These are phyloP conservation scores for Heliocidaris erythrogramma DNA, from an alignment of 35 echinoderm and acorn worm genomes.

Conservation along the genomic window DNA sequence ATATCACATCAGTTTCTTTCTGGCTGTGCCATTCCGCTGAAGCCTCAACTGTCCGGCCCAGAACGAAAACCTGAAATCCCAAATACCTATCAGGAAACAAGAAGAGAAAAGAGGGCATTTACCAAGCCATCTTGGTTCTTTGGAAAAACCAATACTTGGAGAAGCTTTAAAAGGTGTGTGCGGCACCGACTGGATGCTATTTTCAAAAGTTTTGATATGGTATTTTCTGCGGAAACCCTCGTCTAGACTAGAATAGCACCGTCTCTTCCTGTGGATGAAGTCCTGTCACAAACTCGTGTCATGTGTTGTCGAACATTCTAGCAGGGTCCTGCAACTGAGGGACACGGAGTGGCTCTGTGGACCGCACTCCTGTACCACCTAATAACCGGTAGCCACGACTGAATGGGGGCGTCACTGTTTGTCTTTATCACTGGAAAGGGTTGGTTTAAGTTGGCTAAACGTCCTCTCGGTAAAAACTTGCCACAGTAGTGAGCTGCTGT, in stretches of 20 bases:
- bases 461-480: neutral
- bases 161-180: neutral
- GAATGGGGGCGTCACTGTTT: neutral
- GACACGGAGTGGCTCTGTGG: neutral
- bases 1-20: neutral
- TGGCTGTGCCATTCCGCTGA: neutral
- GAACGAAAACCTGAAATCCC: neutral
- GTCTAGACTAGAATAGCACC: slow-evolving; percentile 42
- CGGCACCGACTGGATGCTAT: neutral
- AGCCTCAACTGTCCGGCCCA: neutral
- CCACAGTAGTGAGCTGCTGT: neutral
- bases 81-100: neutral
- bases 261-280: neutral
- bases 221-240: slow-evolving; percentile 1
- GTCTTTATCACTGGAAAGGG: neutral
- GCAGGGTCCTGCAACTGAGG: neutral
- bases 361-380: neutral
- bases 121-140: neutral
- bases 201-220: slow-evolving; percentile 28
- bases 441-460: neutral
- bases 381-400: neutral
- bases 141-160: neutral
- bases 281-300: neutral
- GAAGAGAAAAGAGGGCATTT: neutral
- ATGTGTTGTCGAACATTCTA: slow-evolving; percentile 2